Evolutionary conservation across 2,797 vertebrate genomes (phyloP), one percentile per base, ranked within the genome.

Genomic region (Naso thynnoides): DNA sequence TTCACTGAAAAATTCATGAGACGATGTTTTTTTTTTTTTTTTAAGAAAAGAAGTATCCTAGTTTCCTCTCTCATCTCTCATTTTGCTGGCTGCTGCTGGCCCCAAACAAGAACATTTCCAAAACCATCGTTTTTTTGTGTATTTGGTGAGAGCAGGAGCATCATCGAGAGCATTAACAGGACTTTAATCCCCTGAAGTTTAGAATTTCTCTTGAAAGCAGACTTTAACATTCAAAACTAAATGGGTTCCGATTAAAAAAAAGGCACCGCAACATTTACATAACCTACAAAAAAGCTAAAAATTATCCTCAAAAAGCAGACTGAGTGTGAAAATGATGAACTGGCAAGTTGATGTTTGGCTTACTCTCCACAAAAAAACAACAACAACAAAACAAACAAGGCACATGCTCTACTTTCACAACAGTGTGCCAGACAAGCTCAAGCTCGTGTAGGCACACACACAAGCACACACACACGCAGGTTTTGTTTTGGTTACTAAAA

Each of bases 1-100:
- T 85, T 82, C 86, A 88, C 90, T 94, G 83, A 95, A 95, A 94
- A 89, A 94, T 95, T 94, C 87, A 95, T 93, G 81, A 92, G 85
- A 66, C 63, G 62, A 79, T 85, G 82, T 89, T 84, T 84, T 42
- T 42, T 42, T 42, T 42, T 42, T 42, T 38, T 38, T 38, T 38
- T 41, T 45, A 45, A 45, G 68, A 50, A 63, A 56, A 72, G 66
- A 64, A 48, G 63, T 62, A 33, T 70, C 69, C 69, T 68, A 65
- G 57, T 83, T 81, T 83, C 65, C 47, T 79, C 44, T 74, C 76
- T 65, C 58, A n/a, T 58, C 52, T 81, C 59, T 81, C n/a, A 23
- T 71, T 57, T 64, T 5, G 6, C 62, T 64, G 61, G 50, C 48
- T 45, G 57, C 62, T 54, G 18, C 44, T 66, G 27, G 38, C 65